Base-by-base conservation (phyloP, 2,888 invertebrate species). In the Xylophagus ater region DNA sequence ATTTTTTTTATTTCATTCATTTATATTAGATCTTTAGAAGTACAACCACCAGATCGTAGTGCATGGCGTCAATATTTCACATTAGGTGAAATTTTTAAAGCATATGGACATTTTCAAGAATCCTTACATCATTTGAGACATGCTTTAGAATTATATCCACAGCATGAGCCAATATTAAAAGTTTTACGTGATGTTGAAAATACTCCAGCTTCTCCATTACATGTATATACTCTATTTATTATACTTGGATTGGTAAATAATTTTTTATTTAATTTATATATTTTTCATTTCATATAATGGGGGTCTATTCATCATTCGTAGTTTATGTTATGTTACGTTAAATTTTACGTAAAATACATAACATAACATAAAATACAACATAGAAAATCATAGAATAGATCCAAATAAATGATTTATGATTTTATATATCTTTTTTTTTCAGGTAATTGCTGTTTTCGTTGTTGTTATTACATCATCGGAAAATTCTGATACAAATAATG, bases 51-150 rank as follows among this genome's bases (percentile, higher is more conserved):
- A 0, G 86, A 86, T 56, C 81, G 84, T 55, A 84, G 81, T 57
- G 82, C 87, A 3, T 89, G 88, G 89, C 83, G 86, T 56, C 89
- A 89, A 63, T 87, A 89, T 67, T 86, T 88, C 60, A 88, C 88
- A 5, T 72, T 90, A 38, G 89, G 89, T 5, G 88, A 90, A 66
- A 89, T 90, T 60, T 84, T 88, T 57, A 88, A 87, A 67, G 85
- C 87, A 1, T 87, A 87, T 56, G 88, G 88, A 50, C 87, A 87
- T 58, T 84, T 85, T 66, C 78, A 86, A 69, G 88, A 89, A 65
- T 88, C 89, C 25, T 75, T 81, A 25, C 72, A 85, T 46, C 87
- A 89, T 63, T 71, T 89, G 47, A 73, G 80, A 50, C 86, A 86
- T 56, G 80, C 87, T 18, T 66, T 89, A 35, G 85, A 88, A 58